phyloP scores from a whole-genome alignment of 2,113 vertebrate species.

The Antigone vipio region DNA sequence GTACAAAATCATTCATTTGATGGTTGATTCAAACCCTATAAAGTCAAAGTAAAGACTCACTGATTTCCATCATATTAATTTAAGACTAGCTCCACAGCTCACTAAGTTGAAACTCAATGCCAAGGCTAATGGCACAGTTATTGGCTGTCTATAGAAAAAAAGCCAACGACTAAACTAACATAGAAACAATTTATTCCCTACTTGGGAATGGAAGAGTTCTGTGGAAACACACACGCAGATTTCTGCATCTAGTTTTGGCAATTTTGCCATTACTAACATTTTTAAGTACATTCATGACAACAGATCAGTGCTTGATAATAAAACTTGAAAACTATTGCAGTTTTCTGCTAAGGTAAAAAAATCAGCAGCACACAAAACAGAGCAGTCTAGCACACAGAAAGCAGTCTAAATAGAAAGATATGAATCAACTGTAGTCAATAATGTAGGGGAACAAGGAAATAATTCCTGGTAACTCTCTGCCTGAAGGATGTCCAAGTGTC shows the following conservation, averaged over 20 bases:
- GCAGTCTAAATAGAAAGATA: neutral
- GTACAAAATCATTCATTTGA: neutral
- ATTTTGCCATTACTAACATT: neutral
- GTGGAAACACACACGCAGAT: neutral
- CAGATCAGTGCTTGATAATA: neutral
- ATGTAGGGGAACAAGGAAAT: neutral
- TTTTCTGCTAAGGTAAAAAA: neutral
- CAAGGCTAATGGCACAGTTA: neutral
- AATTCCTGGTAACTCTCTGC: neutral
- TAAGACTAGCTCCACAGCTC: neutral
- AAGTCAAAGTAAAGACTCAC: neutral
- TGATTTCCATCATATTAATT: neutral
- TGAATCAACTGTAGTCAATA: neutral
- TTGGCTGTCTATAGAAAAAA: neutral
- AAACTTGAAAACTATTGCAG: neutral
- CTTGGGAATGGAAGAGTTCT: neutral
- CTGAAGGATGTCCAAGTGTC: neutral
- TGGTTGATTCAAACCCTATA: neutral
- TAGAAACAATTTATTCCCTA: neutral
- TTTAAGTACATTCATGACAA: neutral
- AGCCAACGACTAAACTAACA: neutral
- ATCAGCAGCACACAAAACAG: neutral
- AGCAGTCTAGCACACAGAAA: neutral
- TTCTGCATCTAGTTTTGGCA: neutral
- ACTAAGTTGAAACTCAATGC: neutral